Conservation (phyloP, 2,888 invertebrate species). For the Anoplius nigerrimus region DNA sequence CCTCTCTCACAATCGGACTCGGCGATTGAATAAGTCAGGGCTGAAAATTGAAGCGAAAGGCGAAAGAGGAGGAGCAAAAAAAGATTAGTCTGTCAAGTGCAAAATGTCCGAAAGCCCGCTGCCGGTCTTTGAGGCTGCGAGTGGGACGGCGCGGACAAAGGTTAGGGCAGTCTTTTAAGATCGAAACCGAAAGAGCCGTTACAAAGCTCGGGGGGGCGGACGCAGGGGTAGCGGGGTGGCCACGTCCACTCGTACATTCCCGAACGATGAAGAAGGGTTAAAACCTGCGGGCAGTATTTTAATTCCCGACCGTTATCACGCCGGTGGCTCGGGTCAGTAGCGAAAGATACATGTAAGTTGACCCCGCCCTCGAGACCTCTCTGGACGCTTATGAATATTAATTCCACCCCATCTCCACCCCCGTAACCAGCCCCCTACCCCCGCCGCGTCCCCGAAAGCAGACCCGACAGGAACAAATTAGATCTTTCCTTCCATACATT, state of each 20-base stretch:
- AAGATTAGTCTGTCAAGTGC: too few relatives aligned
- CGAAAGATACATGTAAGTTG: slow-evolving; percentile 76
- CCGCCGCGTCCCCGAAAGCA: slow-evolving; percentile 63
- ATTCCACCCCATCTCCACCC: slow-evolving; percentile 65
- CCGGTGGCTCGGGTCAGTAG: slow-evolving; percentile 70
- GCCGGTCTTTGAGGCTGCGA: background rate
- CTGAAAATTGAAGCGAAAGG: too few relatives aligned
- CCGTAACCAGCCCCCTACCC: slow-evolving; percentile 31
- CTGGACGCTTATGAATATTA: slow-evolving; percentile 75
- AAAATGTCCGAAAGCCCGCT: too few relatives aligned
- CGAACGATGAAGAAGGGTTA: slow-evolving; percentile 66
- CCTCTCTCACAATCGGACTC: too few relatives aligned
- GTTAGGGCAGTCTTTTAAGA: background rate
- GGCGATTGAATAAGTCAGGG: too few relatives aligned
- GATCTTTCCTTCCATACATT: slow-evolving; percentile 75
- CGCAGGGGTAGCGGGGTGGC: background rate
- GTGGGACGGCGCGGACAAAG: background rate
- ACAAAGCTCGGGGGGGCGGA: background rate
- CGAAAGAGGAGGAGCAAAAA: too few relatives aligned
- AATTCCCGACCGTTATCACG: slow-evolving; percentile 73
- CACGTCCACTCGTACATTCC: slow-evolving; percentile 32
- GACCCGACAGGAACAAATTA: slow-evolving; percentile 75
- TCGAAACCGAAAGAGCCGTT: background rate
- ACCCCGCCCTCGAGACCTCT: slow-evolving; percentile 75
- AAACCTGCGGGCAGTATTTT: slow-evolving; percentile 72